Evolutionary conservation across 2,113 vertebrate species (phyloP), one percentile per base, ranked within the genome.

Genomic region (Barnardius zonarius): DNA sequence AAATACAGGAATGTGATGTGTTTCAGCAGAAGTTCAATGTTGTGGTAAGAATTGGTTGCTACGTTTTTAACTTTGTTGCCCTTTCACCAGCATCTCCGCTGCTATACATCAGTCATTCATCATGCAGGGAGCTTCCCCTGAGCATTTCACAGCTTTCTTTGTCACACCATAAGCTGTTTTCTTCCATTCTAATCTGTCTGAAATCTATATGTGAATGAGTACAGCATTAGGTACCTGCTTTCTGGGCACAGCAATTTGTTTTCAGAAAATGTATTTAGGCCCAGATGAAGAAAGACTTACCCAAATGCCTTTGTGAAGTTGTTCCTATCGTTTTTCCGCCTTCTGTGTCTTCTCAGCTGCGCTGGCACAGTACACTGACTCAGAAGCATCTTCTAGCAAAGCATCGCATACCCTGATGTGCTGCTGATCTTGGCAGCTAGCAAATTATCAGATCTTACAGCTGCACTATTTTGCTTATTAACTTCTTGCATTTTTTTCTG

Each of bases 51-150:
- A 51, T 37, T 69, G 11, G 6, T 28, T 78, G 33, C 5, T 30
- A 41, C 7, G 4, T 4, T 69, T 83, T 89, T 83, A 74, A 24
- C n/a, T 41, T 76, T 74, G 13, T 14, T 88, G 10, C 12, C 7
- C 9, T 61, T 75, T 83, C 19, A 51, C 7, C 37, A 61, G n/a
- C 16, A 30, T 17, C 10, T 83, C 39, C 67, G n/a, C 46, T 61
- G 37, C 43, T 67, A 10, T 9, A 7, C 8, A 70, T 74, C 35
- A 28, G 17, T n/a, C 46, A 64, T 67, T 48, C 8, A 12, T 25
- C 2, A 0, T 0, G 0, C 49, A 27, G 2, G 5, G 23, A 73
- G 4, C 28, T 74, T 52, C 30, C 15, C 37, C 18, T 1, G 1
- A 81, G 28, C 19, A 28, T 77, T 88, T 83, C 72, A 54, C 37